Percentiles rank a stretch among this genome's conserved stretches.
These are phyloP conservation scores for Thymelicus sylvestris DNA, from an alignment of 2,888 invertebrate species.

Conservation along the genomic window DNA sequence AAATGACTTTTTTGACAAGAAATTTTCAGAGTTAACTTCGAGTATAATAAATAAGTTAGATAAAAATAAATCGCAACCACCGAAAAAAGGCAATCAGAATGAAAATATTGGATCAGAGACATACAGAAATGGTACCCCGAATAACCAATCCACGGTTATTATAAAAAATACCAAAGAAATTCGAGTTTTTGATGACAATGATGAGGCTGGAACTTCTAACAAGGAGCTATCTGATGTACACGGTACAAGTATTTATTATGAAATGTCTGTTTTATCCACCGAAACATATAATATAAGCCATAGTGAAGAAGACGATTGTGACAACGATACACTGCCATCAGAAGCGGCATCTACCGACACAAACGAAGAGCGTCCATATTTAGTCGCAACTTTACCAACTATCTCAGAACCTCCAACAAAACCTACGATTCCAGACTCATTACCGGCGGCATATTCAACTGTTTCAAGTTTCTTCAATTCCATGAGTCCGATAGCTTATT, in stretches of 20 bases:
- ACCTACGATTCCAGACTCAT: slow-evolving; percentile 42
- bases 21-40: slow-evolving; percentile 78
- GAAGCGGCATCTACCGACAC: slow-evolving; percentile 57
- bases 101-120: slow-evolving; percentile 73
- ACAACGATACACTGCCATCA: slow-evolving; percentile 62
- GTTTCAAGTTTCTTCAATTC: slow-evolving; percentile 49
- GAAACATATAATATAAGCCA: slow-evolving; percentile 74
- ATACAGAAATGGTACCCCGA: slow-evolving; percentile 74
- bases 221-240: slow-evolving; percentile 77
- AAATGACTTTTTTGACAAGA: slow-evolving; percentile 81
- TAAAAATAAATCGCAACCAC: slow-evolving; percentile 59
- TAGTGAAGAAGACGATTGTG: slow-evolving; percentile 71
- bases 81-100: slow-evolving; percentile 63
- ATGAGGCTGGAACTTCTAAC: slow-evolving; percentile 67
- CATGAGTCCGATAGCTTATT: slow-evolving; percentile 45
- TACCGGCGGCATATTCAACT: slow-evolving; percentile 55
- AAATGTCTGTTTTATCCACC: slow-evolving; percentile 79
- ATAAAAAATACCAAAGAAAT: slow-evolving; percentile 84
- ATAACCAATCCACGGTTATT: slow-evolving; percentile 75
- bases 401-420: slow-evolving; percentile 50
- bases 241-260: slow-evolving; percentile 81
- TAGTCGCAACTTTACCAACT: slow-evolving; percentile 57
- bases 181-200: slow-evolving; percentile 75
- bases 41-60: slow-evolving; percentile 82
- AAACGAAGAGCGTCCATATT: slow-evolving; percentile 56